Evolutionary conservation across 2,888 invertebrate species (phyloP), one percentile per base, ranked within the genome.

Genomic region (Athripsodes cinereus): DNA sequence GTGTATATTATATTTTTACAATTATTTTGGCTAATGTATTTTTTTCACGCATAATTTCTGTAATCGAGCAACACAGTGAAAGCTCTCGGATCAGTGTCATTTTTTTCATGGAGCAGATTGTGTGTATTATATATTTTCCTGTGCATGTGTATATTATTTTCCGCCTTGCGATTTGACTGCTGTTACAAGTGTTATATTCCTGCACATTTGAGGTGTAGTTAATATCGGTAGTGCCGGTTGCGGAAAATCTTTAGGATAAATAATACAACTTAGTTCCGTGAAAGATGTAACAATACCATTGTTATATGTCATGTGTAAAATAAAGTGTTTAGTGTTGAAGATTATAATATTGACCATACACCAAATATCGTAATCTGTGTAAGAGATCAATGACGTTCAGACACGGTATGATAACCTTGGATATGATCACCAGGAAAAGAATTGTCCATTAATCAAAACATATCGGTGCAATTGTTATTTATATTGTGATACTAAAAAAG

Each of bases 341-440:
- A 40, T 49, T 40, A 52, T 35, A 60, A 34, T 53, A 53, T 54
- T 49, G 31, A 47, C 48, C 52, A 18, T 55, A 55, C 47, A 52
- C 50, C 47, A 57, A 57, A 57, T 48, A 60, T 44, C 16, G 5
- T 31, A 57, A 50, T 52, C 47, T 57, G 48, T 40, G 72, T 75
- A 74, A 73, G 74, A 73, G 73, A 68, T 71, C 72, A 72, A 76
- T 78, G 78, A 78, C 78, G 76, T 76, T 75, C 74, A 71, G 71
- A 70, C 70, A 53, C 72, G 13, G 2, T 73, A 71, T 75, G 56
- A 60, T 57, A 77, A 75, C 78, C 77, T 78, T 78, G 78, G 75
- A 73, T 76, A 74, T 77, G 76, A 76, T 78, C 76, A 75, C 74
- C 70, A 76, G 77, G 77, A 78, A 77, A 77, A 75, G 62, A 63